phyloP scores from a whole-genome alignment of 2,113 vertebrate species.

The mouse (Mus musculus) region GRCm39 chr10:109083501-109084000 shows the following conservation, averaged over 20 bases:
- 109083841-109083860: background rate
- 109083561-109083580: background rate
- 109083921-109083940: background rate
- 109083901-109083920: background rate
- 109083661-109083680: background rate
- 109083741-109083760: background rate
- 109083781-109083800: background rate
- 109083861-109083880: accelerated
- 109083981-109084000: background rate
- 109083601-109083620: background rate
- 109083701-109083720: background rate
- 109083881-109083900: background rate
- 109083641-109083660: background rate
- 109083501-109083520: background rate
- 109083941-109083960: background rate
- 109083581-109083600: background rate
- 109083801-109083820: background rate
- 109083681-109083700: background rate
- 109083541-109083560: background rate
- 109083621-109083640: background rate
- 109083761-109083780: too few species aligned
- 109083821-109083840: background rate
- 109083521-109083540: background rate
- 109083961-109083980: background rate
- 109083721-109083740: background rate